Conservation (phyloP, 2,888 invertebrate species). For the Tetanocera ferruginea region DNA sequence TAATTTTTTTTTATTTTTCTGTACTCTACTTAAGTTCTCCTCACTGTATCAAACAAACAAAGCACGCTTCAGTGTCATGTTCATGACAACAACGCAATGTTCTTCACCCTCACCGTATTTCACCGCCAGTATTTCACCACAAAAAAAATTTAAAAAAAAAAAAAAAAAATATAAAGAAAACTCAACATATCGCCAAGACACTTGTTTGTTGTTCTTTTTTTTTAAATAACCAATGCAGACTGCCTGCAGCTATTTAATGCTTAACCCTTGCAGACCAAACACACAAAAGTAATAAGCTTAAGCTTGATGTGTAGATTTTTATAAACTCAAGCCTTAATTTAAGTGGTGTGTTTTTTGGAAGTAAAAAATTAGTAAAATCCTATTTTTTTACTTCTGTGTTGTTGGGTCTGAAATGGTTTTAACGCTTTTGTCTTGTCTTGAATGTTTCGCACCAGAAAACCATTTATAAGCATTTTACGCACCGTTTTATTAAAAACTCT, state of each 20-base stretch:
- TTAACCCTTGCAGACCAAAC: neutral
- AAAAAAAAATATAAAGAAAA: constrained; percentile 39
- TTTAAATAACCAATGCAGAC: neutral
- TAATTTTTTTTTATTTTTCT: constrained; percentile 45
- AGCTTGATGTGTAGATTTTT: too few relatives aligned
- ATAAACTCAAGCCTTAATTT: too few relatives aligned
- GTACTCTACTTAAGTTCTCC: neutral
- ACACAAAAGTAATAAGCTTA: too few relatives aligned
- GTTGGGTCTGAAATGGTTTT: too few relatives aligned
- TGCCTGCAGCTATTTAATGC: neutral
- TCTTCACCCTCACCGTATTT: constrained; percentile 8
- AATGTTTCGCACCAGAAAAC: too few relatives aligned
- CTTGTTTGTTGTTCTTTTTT: neutral
- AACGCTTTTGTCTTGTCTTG: too few relatives aligned
- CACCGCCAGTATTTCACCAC: constrained; percentile 14
- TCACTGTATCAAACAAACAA: constrained; percentile 53
- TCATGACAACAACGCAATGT: constrained; percentile 51
- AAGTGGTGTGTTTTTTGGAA: too few relatives aligned
- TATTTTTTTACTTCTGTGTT: too few relatives aligned
- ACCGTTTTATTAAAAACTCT: too few relatives aligned
- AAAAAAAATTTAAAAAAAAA: constrained; percentile 30
- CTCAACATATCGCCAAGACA: constrained; percentile 19
- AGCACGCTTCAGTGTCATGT: constrained; percentile 66
- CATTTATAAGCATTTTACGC: too few relatives aligned
- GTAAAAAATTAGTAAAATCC: too few relatives aligned